Evolutionary conservation across 2,888 invertebrate genomes (phyloP).

Genomic region (Eristalinus aeneus): DNA sequence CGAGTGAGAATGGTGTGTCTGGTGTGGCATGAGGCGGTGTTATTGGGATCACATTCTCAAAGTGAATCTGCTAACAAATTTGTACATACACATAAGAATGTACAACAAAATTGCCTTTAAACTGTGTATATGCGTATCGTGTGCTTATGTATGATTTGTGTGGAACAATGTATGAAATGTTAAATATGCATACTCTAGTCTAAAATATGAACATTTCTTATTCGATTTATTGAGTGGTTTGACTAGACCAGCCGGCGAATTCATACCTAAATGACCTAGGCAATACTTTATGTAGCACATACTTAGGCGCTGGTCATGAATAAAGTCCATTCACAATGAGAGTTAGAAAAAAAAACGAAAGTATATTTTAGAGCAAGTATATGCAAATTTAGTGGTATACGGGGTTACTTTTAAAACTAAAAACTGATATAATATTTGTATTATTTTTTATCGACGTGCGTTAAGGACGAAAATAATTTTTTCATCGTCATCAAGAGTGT

Average conservation of each 20-base stretch:
- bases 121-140: background rate
- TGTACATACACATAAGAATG: background rate
- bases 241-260: background rate
- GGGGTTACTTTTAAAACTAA: too few relatives aligned
- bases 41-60: background rate
- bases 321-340: conserved; percentile 3
- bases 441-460: too few relatives aligned
- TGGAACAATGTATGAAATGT: too few relatives aligned
- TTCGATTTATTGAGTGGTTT: background rate
- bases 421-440: too few relatives aligned
- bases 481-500: too few relatives aligned
- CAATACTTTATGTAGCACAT: background rate
- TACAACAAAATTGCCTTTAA: background rate
- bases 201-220: background rate
- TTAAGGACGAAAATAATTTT: too few relatives aligned
- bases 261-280: background rate
- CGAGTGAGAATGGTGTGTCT: background rate
- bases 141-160: too few relatives aligned
- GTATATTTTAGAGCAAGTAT: too few relatives aligned
- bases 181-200: background rate
- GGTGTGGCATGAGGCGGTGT: conserved; percentile 13
- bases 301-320: background rate
- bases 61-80: background rate
- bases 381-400: too few relatives aligned
- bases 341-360: too few relatives aligned